A percentile compares a stretch with the other conserved stretches of the same genome.
These are phyloP conservation scores for Vultur gryphus DNA, from an alignment of 2,797 vertebrate species.

Conservation along the genomic window DNA sequence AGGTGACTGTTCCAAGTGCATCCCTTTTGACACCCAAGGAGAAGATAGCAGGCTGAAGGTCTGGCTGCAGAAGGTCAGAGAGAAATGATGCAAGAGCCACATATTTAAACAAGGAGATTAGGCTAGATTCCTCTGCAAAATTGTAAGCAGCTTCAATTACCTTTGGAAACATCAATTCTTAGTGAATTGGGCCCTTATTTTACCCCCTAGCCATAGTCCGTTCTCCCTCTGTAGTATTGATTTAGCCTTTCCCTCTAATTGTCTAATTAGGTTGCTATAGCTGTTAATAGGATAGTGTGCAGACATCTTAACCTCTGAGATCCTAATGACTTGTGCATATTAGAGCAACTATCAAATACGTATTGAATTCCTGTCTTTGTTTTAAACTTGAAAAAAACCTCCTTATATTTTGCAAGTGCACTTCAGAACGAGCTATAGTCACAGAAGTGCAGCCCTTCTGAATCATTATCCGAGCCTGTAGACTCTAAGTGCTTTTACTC, in stretches of 20 bases:
- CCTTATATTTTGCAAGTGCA: slow-evolving; percentile 39
- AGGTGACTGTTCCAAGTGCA: neutral
- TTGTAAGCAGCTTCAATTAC: neutral
- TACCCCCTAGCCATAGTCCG: slow-evolving; percentile 28
- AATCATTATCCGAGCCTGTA: neutral
- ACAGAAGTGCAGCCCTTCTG: slow-evolving; percentile 18
- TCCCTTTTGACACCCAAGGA: neutral
- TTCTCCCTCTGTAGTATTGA: slow-evolving; percentile 71
- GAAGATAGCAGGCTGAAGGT: neutral
- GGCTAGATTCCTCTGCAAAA: slow-evolving; percentile 1
- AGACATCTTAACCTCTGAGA: slow-evolving; percentile 72
- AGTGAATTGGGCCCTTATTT: slow-evolving; percentile 77
- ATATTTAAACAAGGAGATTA: neutral
- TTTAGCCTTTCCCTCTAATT: slow-evolving; percentile 77
- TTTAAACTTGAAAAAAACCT: slow-evolving; percentile 45
- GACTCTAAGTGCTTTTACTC: slow-evolving; percentile 12
- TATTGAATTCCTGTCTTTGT: slow-evolving; percentile 70
- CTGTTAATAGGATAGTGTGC: slow-evolving; percentile 73
- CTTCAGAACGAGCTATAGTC: neutral
- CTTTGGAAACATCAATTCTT: slow-evolving; percentile 62
- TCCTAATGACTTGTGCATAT: slow-evolving; percentile 59
- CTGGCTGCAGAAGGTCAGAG: neutral
- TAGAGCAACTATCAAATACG: slow-evolving; percentile 64
- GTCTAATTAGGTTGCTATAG: slow-evolving; percentile 81
- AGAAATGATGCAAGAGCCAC: neutral